Base-by-base conservation (phyloP, 2,797 vertebrate species). In the Anas bahamensis region DNA sequence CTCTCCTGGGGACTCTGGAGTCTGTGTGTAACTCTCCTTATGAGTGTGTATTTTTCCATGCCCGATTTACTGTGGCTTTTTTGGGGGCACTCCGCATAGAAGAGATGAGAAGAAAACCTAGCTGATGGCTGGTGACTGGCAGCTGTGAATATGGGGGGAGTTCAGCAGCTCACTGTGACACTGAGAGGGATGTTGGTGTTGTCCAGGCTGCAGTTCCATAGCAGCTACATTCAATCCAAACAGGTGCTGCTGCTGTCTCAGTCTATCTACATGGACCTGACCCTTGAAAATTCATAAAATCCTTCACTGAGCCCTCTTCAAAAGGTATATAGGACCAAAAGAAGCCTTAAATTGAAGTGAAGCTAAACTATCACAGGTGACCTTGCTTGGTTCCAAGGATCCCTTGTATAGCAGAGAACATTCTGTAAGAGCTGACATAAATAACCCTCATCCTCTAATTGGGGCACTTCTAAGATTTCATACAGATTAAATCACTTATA, bases 51-150 rank as follows among this genome's bases (percentile, higher is more conserved):
- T 31, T 95, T 60, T 96, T 94, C 31, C 33, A 6, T 86, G 93
- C 95, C 19, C 68, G 92, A 52, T 96, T 94, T 71, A 93, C 76
- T 12, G 52, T 92, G 37, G 75, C 90, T 61, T 96, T 95, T 90
- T 94, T 88, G 41, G 93, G 70, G 31, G 87, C 52, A 1, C 87
- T 96, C 24, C 15, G 1, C 17, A 42, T 89, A 46, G 80, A 91
- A 70, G 90, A 96, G 21, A 80, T 97, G 44, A 83, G 31, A 63
- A 66, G 35, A 56, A 66, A 91, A 84, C 13, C 35, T 73, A 22
- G 33, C 13, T 84, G 77, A 31, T 56, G 57, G 26, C 17, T 4
- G 2, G 46, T 31, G 37, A n/a, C 8, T n/a, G 41, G 59, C 59
- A 75, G 50, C 22, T 69, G 17, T 14, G 28, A 29, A 14, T 12